Conservation (phyloP, 2,888 invertebrate species). For the Lamproptera curius region DNA sequence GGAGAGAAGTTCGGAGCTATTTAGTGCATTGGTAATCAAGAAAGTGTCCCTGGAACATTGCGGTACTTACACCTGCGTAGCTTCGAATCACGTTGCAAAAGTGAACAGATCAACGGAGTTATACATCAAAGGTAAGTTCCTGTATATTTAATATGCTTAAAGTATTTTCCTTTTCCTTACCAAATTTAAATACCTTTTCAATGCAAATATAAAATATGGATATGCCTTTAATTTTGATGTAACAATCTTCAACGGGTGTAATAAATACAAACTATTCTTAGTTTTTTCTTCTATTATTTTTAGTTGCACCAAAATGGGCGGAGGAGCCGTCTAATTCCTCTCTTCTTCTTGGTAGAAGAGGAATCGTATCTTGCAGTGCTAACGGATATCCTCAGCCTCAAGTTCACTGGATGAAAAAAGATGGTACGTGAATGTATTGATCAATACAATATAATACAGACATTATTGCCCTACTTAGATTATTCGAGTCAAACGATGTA, state of each 20-base stretch:
- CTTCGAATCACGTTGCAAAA: slow-evolving; percentile 84
- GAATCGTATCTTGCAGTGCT: slow-evolving; percentile 86
- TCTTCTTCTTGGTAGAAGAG: slow-evolving; percentile 83
- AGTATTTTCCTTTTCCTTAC: no score
- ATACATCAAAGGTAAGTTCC: slow-evolving; percentile 81
- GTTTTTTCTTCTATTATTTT: no score
- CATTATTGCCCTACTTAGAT: no score
- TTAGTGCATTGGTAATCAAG: slow-evolving; percentile 84
- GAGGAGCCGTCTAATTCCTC: slow-evolving; percentile 86
- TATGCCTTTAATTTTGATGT: no score
- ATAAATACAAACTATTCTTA: no score
- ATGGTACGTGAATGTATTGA: slow-evolving; percentile 62
- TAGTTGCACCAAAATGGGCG: slow-evolving; percentile 88
- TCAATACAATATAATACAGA: no score
- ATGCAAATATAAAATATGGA: no score
- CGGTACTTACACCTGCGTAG: slow-evolving; percentile 85
- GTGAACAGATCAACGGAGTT: slow-evolving; percentile 84
- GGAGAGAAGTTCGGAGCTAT: slow-evolving; percentile 83
- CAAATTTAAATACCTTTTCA: no score
- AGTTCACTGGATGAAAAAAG: slow-evolving; percentile 87
- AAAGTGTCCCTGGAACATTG: slow-evolving; percentile 83
- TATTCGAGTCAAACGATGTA: no score
- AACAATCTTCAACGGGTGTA: no score
- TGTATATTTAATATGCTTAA: background rate
- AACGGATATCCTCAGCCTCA: slow-evolving; percentile 88